A percentile compares a stretch with the other conserved stretches of the same genome.
These are phyloP conservation scores for Caenorhabditis drosophilae DNA, from an alignment of 2,888 invertebrate species.

Conservation along the genomic window DNA sequence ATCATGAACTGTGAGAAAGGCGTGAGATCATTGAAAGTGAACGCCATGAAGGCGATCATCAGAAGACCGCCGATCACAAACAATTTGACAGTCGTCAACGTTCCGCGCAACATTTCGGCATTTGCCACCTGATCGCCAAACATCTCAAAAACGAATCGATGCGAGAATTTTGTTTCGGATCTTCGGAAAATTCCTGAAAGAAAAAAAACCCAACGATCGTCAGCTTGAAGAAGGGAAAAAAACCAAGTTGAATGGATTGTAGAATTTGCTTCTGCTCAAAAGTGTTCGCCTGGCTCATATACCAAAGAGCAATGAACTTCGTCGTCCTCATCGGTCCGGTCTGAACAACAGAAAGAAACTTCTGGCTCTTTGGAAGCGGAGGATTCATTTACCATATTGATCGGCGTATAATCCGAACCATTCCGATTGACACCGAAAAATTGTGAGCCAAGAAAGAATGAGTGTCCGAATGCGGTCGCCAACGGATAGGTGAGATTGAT, in stretches of 20 bases:
- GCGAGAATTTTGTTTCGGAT: slow-evolving; percentile 42
- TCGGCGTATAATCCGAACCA: too few relatives aligned
- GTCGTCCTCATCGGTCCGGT: slow-evolving; percentile 49
- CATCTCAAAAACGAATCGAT: slow-evolving; percentile 53
- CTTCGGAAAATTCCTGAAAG: slow-evolving; percentile 42
- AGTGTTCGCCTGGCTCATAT: slow-evolving; percentile 52
- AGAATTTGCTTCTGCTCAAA: slow-evolving; percentile 41
- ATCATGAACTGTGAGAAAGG: slow-evolving; percentile 37
- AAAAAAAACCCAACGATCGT: not conserved
- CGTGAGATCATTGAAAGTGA: slow-evolving; percentile 52
- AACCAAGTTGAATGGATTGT: slow-evolving; percentile 53
- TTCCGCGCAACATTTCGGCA: slow-evolving; percentile 63
- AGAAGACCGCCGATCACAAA: slow-evolving; percentile 53
- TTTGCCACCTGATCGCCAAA: slow-evolving; percentile 65
- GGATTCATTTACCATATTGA: slow-evolving; percentile 1
- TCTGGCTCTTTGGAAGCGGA: not conserved
- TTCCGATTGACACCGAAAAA: slow-evolving; percentile 58
- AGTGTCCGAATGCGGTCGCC: slow-evolving; percentile 52
- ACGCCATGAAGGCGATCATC: slow-evolving; percentile 60
- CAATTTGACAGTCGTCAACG: slow-evolving; percentile 53
- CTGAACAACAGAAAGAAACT: slow-evolving; percentile 24
- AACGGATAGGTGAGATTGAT: slow-evolving; percentile 55
- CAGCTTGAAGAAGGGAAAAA: too few relatives aligned
- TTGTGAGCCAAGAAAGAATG: slow-evolving; percentile 53
- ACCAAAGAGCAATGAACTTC: slow-evolving; percentile 59